These are phyloP conservation scores for Pleuronectes platessa DNA, from an alignment of 2,113 vertebrate species.

Conservation along the genomic window DNA sequence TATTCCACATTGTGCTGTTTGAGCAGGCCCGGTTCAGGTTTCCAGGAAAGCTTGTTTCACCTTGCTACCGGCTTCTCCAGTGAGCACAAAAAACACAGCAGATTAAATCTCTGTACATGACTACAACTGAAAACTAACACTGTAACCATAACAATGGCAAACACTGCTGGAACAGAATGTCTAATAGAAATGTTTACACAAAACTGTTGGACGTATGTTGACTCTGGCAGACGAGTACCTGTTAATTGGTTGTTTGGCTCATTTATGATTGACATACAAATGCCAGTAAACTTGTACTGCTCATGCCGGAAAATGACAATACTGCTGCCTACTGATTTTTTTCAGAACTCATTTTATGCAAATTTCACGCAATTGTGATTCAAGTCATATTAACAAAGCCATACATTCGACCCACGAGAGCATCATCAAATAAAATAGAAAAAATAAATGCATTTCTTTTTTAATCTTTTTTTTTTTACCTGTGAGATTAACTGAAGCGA, in stretches of 20 bases:
- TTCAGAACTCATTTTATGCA: neutral
- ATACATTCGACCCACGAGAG: no score
- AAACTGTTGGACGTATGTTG: constrained; percentile 30
- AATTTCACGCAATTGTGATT: neutral
- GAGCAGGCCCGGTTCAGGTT: constrained; percentile 28
- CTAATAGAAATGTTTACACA: constrained; percentile 13
- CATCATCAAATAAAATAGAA: no score
- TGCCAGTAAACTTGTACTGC: neutral
- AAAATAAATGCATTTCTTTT: no score
- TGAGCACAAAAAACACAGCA: constrained; percentile 16
- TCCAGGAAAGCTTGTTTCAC: constrained; percentile 49
- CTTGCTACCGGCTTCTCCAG: constrained; percentile 16
- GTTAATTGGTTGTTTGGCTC: constrained; percentile 31
- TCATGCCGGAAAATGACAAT: neutral
- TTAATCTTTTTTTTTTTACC: neutral
- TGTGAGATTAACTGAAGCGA: neutral
- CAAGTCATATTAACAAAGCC: no score
- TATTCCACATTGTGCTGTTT: constrained; percentile 2
- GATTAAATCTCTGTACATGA: constrained; percentile 16
- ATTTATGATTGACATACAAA: constrained; percentile 29
- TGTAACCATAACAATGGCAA: constrained; percentile 36
- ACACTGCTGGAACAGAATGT: constrained; percentile 25
- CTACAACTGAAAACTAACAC: constrained; percentile 16
- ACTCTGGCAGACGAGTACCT: constrained; percentile 32
- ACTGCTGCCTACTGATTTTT: neutral